These are phyloP conservation scores for Zoanthus sansibaricus DNA, from an alignment of 92 coral and sea anemone genomes.

Conservation along the genomic window DNA sequence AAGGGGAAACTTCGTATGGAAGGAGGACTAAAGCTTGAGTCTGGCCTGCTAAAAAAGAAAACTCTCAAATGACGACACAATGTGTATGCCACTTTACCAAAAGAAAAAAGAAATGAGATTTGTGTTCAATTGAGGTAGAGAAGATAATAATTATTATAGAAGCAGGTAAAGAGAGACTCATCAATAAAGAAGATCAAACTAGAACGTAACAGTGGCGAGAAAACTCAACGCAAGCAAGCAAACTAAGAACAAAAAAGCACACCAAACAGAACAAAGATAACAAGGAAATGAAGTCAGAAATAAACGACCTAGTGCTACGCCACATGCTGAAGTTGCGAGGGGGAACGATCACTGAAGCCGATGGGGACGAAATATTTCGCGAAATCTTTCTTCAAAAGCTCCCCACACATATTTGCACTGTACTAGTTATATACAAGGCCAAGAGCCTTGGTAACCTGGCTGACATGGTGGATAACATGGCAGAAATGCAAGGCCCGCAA, in stretches of 20 bases:
- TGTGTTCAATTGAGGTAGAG: background rate
- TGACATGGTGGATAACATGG: no score
- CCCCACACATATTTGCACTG: no score
- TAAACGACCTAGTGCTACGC: background rate
- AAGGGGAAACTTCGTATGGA: background rate
- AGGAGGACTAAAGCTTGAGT: constrained; percentile 17
- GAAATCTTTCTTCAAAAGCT: no score
- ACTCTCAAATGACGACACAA: background rate
- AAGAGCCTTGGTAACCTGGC: no score
- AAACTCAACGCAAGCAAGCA: constrained; percentile 5
- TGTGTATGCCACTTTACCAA: background rate
- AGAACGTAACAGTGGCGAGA: background rate
- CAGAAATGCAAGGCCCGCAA: no score
- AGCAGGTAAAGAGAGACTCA: background rate
- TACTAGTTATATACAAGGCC: no score
- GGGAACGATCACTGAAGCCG: no score
- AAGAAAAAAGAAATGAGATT: constrained; percentile 7
- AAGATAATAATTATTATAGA: background rate
- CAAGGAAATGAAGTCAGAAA: background rate
- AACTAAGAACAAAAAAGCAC: background rate
- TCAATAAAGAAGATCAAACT: constrained; percentile 12
- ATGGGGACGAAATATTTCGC: no score
- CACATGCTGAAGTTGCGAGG: no score
- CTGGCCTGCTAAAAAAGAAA: constrained; percentile 1
- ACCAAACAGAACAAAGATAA: constrained; percentile 2